Evolutionary conservation across 2,113 vertebrate species (phyloP), one percentile per base, ranked within the genome.

Genomic region (Xenus cinereus): DNA sequence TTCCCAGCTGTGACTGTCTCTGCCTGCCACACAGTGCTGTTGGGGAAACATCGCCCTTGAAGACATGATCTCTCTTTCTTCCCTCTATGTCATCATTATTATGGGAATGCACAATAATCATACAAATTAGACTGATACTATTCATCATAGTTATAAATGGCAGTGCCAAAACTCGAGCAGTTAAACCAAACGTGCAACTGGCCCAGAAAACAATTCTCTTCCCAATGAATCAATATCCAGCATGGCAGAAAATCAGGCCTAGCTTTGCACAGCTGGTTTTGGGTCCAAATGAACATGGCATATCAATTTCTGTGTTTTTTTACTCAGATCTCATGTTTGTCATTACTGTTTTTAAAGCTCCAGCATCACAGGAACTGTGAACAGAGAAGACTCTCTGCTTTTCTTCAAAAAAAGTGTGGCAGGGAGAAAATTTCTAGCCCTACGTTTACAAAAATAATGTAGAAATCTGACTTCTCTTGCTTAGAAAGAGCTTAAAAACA

Each of bases 101-200:
- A 20, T 20, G 39, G 12, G 30, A 53, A 64, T 2, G 1, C 28
- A 39, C 12, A 27, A 50, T n/a, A 72, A 35, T 22, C 51, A 51
- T 19, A 64, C 26, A 48, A 79, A 23, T 21, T 24, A 64, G 23
- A 50, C 27, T 28, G 18, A 45, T 13, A 39, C 2, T 10, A 15
- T 33, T 88, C 39, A 17, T 43, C n/a, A 20, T 22, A 14, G 6
- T 30, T 67, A 27, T 23, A 51, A 41, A 48, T 11, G 4, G 33
- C 6, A 41, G 15, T 41, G 26, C 33, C 48, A 56, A n/a, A 81
- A 85, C 37, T 27, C 7, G 10, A 67, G 26, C 22, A 86, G 72
- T 10, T 60, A 32, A 56, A 6, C 7, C 7, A 0, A 78, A n/a
- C 4, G 2, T 9, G 21, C 23, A 51, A 1, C 5, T 12, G 14